Evolutionary conservation across 64 coral and sea anemone species (phyloP), one percentile per base, ranked within the genome.

Genomic region (Catalaphyllia jardinei): DNA sequence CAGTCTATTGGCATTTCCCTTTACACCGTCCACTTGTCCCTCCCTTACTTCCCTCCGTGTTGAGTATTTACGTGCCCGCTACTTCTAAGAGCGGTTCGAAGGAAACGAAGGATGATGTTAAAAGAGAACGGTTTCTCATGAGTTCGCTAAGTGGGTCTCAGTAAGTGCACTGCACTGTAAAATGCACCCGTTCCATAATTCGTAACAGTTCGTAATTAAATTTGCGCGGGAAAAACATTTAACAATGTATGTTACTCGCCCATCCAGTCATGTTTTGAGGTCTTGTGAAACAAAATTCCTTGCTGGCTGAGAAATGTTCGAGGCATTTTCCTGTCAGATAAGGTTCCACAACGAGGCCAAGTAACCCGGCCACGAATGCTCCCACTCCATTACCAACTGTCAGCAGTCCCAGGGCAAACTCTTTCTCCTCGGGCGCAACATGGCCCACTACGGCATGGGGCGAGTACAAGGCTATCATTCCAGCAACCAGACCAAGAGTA

Each of bases 391-490:
- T 91, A 27, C 93, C 93, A 22, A 91, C 30, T 60, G 93, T 86
- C 52, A 94, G 54, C 76, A 94, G 67, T 86, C 93, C 88, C 75
- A 94, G 77, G 10, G 93, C 88, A 91, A 94, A 94, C 63, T 94
- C 88, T 50, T 69, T 90, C 62, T 94, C 93, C 29, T 94, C 88
- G 14, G 93, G 88, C 51, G 82, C 60, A 33, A 94, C 60, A 11
- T 90, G 24, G 10, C 71, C 79, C 11, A 75, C 73, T 16, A 38
- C 88, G 13, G 88, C 87, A 94, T 94, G 93, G 73, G 93, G 88
- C 75, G 93, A 90, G 63, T 91, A 81, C 19, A 94, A 29, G 4
- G 77, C 88, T 27, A 94, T 94, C 80, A 94, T 86, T 4, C 93
- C 93, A 0, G 88, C 74, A 8, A 86, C 59, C 3, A 96, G 83